Base-by-base conservation (phyloP, 2,797 vertebrate species). In the Peromyscus nudipes region DNA sequence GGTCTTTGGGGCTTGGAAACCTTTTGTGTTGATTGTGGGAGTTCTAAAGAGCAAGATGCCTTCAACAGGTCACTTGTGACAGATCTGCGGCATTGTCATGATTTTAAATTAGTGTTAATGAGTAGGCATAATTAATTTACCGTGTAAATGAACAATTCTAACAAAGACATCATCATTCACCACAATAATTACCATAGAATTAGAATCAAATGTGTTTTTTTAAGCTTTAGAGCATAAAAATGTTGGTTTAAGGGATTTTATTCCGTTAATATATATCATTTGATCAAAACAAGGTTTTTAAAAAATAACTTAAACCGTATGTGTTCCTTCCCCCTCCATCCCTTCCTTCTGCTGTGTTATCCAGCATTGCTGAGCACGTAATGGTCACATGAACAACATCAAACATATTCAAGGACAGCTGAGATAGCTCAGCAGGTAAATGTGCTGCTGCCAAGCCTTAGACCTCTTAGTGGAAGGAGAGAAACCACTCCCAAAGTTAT, bases 21-120 rank as follows among this genome's bases (percentile, higher is more conserved):
- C 62, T 92, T 94, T 85, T 49, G 62, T 93, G 73, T 82, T 79
- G 87, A 86, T 83, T 81, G 40, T 91, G 90, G 73, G 84, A 91
- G 77, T 80, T 82, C 16, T 93, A 55, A 91, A 96, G 81, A 65
- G 67, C 81, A n/a, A 89, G 62, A 83, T 86, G 85, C 57, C 95
- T 95, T 93, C 87, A 90, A 57, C 64, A 94, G 89, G 82, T 85
- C 95, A 62, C 94, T 87, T 65, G 81, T 97, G 94, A 91, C 81
- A 89, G 60, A 92, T 92, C 27, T 80, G 69, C 92, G 31, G 60
- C 40, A 29, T 25, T 80, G 62, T 92, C 40, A 60, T 92, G 79
- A 80, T 94, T 97, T 97, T 92, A 96, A 95, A 96, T 97, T 79
- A 96, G 64, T 95, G 85, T 89, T 94, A 89, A 97, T 80, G 80